Percentiles rank a stretch among this genome's conserved stretches.
phyloP scores from a whole-genome alignment of 2,113 vertebrate species.

The Heterotis niloticus region DNA sequence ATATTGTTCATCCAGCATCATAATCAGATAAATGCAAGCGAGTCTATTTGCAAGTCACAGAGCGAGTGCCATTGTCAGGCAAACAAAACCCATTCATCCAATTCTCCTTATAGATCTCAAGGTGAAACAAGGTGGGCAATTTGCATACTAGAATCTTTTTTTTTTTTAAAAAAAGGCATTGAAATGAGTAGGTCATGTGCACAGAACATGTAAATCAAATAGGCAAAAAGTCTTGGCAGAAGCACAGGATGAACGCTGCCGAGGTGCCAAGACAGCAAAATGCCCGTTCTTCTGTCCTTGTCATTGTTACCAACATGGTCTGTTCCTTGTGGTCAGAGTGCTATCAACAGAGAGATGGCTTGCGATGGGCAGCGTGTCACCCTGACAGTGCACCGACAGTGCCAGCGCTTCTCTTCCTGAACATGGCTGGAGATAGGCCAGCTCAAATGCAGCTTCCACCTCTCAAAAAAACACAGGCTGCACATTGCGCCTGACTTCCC shows the following conservation, averaged over 20 bases:
- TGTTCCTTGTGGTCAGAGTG: too few species aligned
- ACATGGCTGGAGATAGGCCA: not conserved
- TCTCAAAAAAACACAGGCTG: slow-evolving; percentile 13
- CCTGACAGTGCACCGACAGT: not conserved
- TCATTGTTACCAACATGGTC: too few species aligned
- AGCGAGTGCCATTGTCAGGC: not conserved
- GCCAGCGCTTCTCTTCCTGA: not conserved
- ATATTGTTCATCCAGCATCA: not conserved
- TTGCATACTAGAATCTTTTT: not conserved
- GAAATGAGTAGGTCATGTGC: not conserved
- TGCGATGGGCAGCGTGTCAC: not conserved
- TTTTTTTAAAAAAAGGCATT: not conserved
- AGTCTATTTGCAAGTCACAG: not conserved
- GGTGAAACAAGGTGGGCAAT: not conserved
- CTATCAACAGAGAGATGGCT: too few species aligned
- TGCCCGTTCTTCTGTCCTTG: too few species aligned
- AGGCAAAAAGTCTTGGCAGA: too few species aligned
- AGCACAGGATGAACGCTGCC: too few species aligned
- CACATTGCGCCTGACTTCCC: not conserved
- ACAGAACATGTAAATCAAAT: too few species aligned
- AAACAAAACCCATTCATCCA: not conserved
- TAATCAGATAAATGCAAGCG: not conserved
- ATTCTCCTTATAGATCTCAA: not conserved
- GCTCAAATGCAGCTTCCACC: not conserved
- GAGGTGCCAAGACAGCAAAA: too few species aligned